Evolutionary conservation across 2,888 invertebrate species (phyloP).

Genomic region (Scaptomyza caliginosa): DNA sequence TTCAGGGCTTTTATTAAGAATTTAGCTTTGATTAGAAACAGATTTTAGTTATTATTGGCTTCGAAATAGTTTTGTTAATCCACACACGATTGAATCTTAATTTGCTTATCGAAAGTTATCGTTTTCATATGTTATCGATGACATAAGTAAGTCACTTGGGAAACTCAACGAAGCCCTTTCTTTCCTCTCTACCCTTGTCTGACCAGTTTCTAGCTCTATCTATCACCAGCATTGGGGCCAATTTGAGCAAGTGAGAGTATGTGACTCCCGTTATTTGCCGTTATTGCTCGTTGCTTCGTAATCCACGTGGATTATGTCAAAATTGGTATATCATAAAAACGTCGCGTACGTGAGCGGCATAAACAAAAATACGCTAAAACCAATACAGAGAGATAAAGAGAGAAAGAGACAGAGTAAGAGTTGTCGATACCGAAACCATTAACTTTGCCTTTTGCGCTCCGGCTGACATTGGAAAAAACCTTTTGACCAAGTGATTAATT

Average conservation of each 20-base stretch:
- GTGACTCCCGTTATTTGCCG: slow-evolving; percentile 10
- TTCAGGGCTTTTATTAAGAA: too few relatives aligned
- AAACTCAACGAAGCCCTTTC: slow-evolving; percentile 1
- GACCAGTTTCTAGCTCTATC: not conserved
- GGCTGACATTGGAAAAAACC: slow-evolving; percentile 59
- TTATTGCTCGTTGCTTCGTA: slow-evolving; percentile 58
- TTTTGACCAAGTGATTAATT: slow-evolving; percentile 71
- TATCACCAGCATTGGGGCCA: slow-evolving; percentile 38
- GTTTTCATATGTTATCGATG: slow-evolving; percentile 18
- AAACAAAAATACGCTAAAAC: slow-evolving; percentile 33
- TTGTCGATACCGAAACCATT: slow-evolving; percentile 50
- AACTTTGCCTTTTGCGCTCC: slow-evolving; percentile 43
- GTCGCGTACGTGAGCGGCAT: slow-evolving; percentile 78
- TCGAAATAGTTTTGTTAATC: too few relatives aligned
- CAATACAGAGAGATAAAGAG: not conserved
- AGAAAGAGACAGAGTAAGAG: not conserved
- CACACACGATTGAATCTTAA: not conserved
- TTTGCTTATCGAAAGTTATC: not conserved
- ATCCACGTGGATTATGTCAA: slow-evolving; percentile 81
- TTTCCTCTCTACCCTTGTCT: not conserved
- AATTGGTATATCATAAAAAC: slow-evolving; percentile 83
- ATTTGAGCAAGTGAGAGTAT: slow-evolving; percentile 42
- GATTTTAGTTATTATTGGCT: too few relatives aligned
- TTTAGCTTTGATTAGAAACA: too few relatives aligned
- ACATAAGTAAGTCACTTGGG: slow-evolving; percentile 17